A percentile compares a stretch with the other conserved stretches of the same genome.
Evolutionary conservation across 2,113 vertebrate genomes (phyloP).

Genomic region (Platysteira castanea): DNA sequence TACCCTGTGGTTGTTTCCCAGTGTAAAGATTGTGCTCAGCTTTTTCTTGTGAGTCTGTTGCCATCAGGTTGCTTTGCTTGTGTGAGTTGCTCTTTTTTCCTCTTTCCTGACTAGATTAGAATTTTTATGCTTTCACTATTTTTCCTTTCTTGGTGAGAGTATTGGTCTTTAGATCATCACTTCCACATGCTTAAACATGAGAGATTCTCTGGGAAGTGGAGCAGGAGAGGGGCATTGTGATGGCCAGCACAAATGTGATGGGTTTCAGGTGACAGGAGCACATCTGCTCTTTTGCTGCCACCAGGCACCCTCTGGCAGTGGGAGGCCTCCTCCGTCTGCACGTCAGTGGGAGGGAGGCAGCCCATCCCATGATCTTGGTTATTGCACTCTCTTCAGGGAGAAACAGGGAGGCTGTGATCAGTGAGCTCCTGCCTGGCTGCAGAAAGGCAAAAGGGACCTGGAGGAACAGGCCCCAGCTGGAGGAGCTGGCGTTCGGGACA

Average conservation of each 20-base stretch:
- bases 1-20: not conserved
- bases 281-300: not conserved
- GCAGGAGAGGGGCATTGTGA: not conserved
- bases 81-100: not conserved
- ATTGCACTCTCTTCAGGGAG: not conserved
- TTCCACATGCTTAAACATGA: not conserved
- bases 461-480: not conserved
- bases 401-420: not conserved
- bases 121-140: not conserved
- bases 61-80: not conserved
- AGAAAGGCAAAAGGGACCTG: too few species aligned
- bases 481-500: not conserved
- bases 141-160: not conserved
- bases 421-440: not conserved
- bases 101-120: not conserved
- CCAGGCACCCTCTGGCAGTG: not conserved
- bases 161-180: not conserved
- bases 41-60: not conserved
- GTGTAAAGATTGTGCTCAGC: not conserved
- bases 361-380: rapidly evolving
- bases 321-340: not conserved
- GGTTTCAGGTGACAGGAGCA: not conserved
- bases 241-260: not conserved
- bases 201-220: not conserved
- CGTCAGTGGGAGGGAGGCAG: not conserved